Base-by-base conservation (phyloP, 2,888 invertebrate species). In the Agrypnus murinus region DNA sequence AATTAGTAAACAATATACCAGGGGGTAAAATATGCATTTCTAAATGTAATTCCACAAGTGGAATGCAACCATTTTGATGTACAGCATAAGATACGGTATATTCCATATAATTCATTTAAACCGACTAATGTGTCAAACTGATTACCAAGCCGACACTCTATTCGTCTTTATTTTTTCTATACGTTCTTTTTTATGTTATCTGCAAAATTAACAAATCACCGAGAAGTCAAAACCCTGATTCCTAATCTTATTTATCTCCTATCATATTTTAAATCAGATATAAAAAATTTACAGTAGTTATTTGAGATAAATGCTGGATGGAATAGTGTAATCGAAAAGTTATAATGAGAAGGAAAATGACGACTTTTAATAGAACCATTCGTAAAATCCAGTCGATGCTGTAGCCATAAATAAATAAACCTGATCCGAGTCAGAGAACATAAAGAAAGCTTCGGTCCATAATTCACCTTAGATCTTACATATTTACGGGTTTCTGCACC, bases 361-460 rank as follows among this genome's bases (percentile, higher is more conserved):
- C 69, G 71, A 71, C 69, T 71, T 69, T 67, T 67, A 69, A 71
- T 67, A 72, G 64, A 62, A 74, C 70, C 53, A 70, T 74, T 67
- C 71, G 71, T 73, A 73, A 75, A 73, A 73, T 68, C 68, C 72
- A 76, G 67, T 73, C 74, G 71, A 76, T 71, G 73, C 71, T 65
- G 75, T 68, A 74, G 77, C 76, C 78, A 79, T 80, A 80, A 80
- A 80, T 80, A 79, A 79, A 80, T 78, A 80, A 78, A 79, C 77
- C 77, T 77, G 79, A 79, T 78, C 75, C 76, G 77, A 77, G 74
- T 67, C 73, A 71, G 65, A 71, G 77, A 79, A 79, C 81, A 80
- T 80, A 81, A 80, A 80, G 80, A 79, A 81, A 77, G 75, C 78
- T 79, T 81, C 79, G 80, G 77, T 74, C 76, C 79, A 80, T 81